These are phyloP conservation scores for Streblospio benedicti DNA, from an alignment of 1,140 invertebrate species.

Conservation along the genomic window DNA sequence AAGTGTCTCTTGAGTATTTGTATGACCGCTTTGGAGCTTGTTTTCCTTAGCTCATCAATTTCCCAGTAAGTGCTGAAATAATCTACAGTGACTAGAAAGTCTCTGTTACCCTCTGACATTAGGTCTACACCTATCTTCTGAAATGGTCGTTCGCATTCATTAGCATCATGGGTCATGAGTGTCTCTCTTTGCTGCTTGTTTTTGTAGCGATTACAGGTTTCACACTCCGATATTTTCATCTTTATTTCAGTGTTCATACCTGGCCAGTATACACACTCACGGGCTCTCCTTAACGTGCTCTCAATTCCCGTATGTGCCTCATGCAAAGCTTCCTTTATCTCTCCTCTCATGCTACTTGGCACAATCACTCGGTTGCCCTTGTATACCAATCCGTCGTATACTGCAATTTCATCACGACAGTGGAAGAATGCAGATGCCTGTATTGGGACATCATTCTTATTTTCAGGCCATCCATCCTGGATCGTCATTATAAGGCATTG, in stretches of 20 bases:
- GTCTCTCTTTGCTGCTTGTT: no score
- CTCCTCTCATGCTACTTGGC: background rate
- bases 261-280: background rate
- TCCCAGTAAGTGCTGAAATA: conserved; percentile 10
- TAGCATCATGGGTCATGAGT: background rate
- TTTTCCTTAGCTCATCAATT: conserved; percentile 5
- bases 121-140: conserved; percentile 2
- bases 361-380: background rate
- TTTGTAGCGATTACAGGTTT: conserved; percentile 1
- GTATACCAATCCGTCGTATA: background rate
- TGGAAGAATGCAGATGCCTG: background rate
- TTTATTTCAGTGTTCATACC: conserved; percentile 5
- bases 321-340: background rate
- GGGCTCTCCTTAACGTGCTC: no score
- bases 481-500: background rate
- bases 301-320: background rate
- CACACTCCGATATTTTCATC: background rate
- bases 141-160: conserved; percentile 1
- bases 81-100: conserved; percentile 7
- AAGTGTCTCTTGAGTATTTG: background rate
- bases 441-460: background rate
- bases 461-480: background rate
- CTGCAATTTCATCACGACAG: background rate
- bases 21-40: background rate
- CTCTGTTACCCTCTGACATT: background rate